These are phyloP conservation scores for Mesopsocus fuscifrons DNA, from an alignment of 2,888 invertebrate genomes.

Conservation along the genomic window DNA sequence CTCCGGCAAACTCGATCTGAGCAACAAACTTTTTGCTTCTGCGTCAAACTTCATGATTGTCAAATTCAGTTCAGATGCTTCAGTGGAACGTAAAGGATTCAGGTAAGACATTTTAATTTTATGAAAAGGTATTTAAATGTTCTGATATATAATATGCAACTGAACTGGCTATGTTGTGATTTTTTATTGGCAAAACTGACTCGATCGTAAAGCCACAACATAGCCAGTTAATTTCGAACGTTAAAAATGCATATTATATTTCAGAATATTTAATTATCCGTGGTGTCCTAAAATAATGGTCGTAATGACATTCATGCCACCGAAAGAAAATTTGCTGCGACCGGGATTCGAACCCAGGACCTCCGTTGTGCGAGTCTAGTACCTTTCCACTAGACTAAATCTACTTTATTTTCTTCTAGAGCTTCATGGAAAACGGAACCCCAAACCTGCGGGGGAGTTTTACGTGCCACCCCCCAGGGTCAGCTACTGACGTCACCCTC, in stretches of 20 bases:
- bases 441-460: slow-evolving; percentile 73
- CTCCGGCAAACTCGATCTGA: slow-evolving; percentile 77
- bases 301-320: too few species aligned
- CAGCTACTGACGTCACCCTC: slow-evolving; percentile 81
- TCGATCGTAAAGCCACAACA: too few species aligned
- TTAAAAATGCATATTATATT: too few species aligned
- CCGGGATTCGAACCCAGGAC: too few species aligned
- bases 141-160: slow-evolving; percentile 8
- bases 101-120: slow-evolving; percentile 26
- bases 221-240: too few species aligned
- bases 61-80: slow-evolving; percentile 88
- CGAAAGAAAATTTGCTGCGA: too few species aligned
- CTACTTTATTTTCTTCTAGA: slow-evolving; percentile 22
- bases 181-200: too few species aligned
- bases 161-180: too few species aligned
- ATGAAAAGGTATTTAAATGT: too few species aligned
- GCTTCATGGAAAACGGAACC: slow-evolving; percentile 92
- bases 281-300: slow-evolving; percentile 12
- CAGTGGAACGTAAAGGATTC: slow-evolving; percentile 85
- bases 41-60: slow-evolving; percentile 97
- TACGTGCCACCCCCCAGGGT: slow-evolving; percentile 72
- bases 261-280: too few species aligned
- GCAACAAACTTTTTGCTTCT: slow-evolving; percentile 70
- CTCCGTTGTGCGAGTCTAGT: too few species aligned
- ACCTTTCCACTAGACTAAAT: too few species aligned